Conservation (phyloP, 2,113 vertebrate genomes). For the Phrynosoma blainvillii region DNA sequence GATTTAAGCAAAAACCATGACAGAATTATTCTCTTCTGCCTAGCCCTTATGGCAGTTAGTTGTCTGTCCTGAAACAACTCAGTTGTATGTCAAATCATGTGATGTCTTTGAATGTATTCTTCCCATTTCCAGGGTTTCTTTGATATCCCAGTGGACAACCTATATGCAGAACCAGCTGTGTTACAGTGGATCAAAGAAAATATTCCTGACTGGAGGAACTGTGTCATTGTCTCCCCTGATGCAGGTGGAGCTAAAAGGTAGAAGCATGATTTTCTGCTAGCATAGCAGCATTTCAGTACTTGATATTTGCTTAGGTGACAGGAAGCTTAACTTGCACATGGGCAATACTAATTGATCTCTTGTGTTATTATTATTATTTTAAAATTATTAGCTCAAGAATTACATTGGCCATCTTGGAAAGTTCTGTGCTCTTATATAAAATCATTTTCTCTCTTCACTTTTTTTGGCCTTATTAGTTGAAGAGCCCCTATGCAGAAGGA, state of each 20-base stretch:
- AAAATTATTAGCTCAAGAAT: neutral
- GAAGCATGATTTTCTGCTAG: neutral
- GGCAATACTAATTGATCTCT: neutral
- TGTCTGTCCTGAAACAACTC: neutral
- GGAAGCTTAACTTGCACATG: neutral
- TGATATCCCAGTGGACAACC: conserved; percentile 95
- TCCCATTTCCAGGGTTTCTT: conserved; percentile 87
- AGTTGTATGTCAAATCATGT: neutral
- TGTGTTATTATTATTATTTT: conserved; percentile 1
- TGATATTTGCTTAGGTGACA: neutral
- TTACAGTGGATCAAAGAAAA: conserved; percentile 95
- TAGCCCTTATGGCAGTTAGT: neutral
- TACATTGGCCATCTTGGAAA: conserved; percentile 25
- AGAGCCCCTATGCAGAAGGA: conserved; percentile 50
- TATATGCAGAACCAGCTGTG: conserved; percentile 94
- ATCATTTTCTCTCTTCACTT: conserved; percentile 46
- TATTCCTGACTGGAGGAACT: conserved; percentile 90
- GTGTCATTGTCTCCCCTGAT: conserved; percentile 94
- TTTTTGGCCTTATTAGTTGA: conserved; percentile 48
- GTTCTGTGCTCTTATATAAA: conserved; percentile 53
- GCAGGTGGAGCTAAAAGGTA: conserved; percentile 96
- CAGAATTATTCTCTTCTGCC: neutral
- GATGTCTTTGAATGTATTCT: conserved; percentile 3
- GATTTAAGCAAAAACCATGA: neutral
- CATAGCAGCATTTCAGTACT: neutral